Evolutionary conservation across 2,888 invertebrate species (phyloP).

Genomic region (Yponomeuta cagnagella): DNA sequence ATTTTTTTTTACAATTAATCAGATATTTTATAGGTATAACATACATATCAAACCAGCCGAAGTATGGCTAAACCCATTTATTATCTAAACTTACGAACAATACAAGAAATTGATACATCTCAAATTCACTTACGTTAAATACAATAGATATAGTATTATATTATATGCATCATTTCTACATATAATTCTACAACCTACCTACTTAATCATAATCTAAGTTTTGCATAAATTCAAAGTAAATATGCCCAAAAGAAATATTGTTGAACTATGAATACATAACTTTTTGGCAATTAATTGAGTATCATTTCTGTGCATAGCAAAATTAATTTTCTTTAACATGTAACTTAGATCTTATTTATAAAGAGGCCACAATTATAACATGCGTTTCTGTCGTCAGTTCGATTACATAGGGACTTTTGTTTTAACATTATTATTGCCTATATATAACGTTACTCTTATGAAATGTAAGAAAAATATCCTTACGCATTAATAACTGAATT

Average conservation of each 20-base stretch:
- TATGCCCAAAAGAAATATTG: constrained; percentile 76
- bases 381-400: constrained; percentile 75
- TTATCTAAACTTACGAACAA: constrained; percentile 76
- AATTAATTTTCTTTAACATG: constrained; percentile 74
- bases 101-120: constrained; percentile 76
- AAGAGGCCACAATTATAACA: constrained; percentile 76
- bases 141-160: constrained; percentile 71
- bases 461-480: constrained; percentile 74
- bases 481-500: constrained; percentile 67
- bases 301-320: constrained; percentile 77
- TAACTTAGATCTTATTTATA: constrained; percentile 76
- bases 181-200: constrained; percentile 73
- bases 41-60: constrained; percentile 77
- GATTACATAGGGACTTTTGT: constrained; percentile 75
- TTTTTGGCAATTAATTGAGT: constrained; percentile 78
- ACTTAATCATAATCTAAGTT: constrained; percentile 67
- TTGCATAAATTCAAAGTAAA: constrained; percentile 76
- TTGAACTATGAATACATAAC: constrained; percentile 76
- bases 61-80: constrained; percentile 76
- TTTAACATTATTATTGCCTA: constrained; percentile 72
- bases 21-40: constrained; percentile 47
- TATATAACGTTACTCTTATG: constrained; percentile 69
- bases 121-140: constrained; percentile 73
- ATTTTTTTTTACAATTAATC: constrained; percentile 73
- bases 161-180: constrained; percentile 75